These are phyloP conservation scores for Paedocypris micromegethes DNA, from an alignment of 2,797 vertebrate genomes.

Conservation along the genomic window DNA sequence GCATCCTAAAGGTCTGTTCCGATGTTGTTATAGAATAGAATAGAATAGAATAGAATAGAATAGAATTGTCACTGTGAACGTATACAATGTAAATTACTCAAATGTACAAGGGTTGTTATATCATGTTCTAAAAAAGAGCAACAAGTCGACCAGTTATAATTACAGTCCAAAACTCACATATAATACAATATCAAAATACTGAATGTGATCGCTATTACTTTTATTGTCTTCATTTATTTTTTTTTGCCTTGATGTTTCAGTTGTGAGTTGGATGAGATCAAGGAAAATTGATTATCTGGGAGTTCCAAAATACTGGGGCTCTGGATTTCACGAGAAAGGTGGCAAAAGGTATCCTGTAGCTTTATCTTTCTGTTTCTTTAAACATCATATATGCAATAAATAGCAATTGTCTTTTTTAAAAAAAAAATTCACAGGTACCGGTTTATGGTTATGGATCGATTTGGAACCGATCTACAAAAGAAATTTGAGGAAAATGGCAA, in stretches of 20 bases:
- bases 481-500: conserved; percentile 80
- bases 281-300: conserved; percentile 84
- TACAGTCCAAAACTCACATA: no score
- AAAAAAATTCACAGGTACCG: conserved; percentile 81
- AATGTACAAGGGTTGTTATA: no score
- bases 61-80: no score
- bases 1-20: no score
- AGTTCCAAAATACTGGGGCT: conserved; percentile 92
- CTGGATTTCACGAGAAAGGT: conserved; percentile 83
- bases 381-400: background rate
- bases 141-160: no score
- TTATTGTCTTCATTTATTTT: no score
- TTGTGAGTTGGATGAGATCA: conserved; percentile 84
- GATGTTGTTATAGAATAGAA: no score
- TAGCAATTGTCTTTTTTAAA: background rate
- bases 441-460: conserved; percentile 96
- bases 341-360: conserved; percentile 71
- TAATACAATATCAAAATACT: no score
- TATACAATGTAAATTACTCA: no score
- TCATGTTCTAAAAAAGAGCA: no score
- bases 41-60: no score
- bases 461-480: conserved; percentile 92
- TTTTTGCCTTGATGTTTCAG: conserved; percentile 58
- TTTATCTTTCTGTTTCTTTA: background rate
- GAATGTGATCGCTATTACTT: no score